Conservation (phyloP, 1,140 invertebrate genomes). For the Heliothis subflexa region DNA sequence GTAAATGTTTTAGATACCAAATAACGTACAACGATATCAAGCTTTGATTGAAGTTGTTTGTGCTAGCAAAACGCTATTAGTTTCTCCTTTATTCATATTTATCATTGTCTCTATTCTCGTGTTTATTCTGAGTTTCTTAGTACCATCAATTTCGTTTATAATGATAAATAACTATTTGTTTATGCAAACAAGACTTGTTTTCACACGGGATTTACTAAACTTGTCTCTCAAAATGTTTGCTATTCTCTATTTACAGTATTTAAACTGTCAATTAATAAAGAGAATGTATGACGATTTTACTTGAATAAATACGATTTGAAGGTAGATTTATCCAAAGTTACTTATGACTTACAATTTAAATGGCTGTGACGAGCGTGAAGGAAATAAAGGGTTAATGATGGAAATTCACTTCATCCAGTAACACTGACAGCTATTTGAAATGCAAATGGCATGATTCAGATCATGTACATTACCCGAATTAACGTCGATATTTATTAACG, state of each 20-base stretch:
- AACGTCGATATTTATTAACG: slow-evolving; percentile 44
- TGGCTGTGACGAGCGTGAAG: background rate
- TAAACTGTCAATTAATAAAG: background rate
- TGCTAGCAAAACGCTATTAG: slow-evolving; percentile 15
- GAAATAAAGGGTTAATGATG: too few relatives aligned
- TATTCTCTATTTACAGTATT: slow-evolving; percentile 10
- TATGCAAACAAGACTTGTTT: slow-evolving; percentile 8
- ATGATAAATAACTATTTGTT: slow-evolving; percentile 15
- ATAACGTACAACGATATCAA: slow-evolving; percentile 31
- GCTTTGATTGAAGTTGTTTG: slow-evolving; percentile 26
- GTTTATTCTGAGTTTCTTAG: background rate
- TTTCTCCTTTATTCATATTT: slow-evolving; percentile 34
- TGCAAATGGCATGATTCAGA: background rate
- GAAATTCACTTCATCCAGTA: too few relatives aligned
- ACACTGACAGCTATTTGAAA: too few relatives aligned
- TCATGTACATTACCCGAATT: slow-evolving; percentile 29
- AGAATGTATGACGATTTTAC: background rate
- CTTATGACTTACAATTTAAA: background rate
- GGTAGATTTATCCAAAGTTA: background rate
- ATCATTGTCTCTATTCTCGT: background rate
- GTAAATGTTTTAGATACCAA: background rate
- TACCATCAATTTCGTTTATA: slow-evolving; percentile 8
- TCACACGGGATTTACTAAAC: slow-evolving; percentile 13
- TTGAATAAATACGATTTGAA: background rate
- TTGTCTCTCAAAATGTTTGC: slow-evolving; percentile 1